Evolutionary conservation across 2,888 invertebrate species (phyloP), one percentile per base, ranked within the genome.

Genomic region (Archaeoteleia sp.): DNA sequence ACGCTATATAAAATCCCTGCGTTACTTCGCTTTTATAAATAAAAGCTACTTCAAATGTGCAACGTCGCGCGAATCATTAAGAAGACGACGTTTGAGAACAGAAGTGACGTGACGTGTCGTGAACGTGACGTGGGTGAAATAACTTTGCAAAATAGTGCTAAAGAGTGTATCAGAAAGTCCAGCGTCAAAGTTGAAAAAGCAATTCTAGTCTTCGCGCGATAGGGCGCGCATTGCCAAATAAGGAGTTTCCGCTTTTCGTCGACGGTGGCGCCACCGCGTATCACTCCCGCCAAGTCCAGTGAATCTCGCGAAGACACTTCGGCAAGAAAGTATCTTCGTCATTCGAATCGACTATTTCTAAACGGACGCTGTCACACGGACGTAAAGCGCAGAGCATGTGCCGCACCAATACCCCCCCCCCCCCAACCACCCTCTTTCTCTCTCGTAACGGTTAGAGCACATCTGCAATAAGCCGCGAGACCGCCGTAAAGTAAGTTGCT

Each of bases 191-290:
- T 1, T 14, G 15, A 29, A 17, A 45, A 25, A 17, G 15, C 10
- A 35, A n/a, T 43, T 49, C 15, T 9, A 35, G 34, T 35, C 27
- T 55, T 45, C 34, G 61, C 68, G 73, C 68, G 60, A 67, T 72
- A 76, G 83, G 81, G 80, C 78, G 87, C 86, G 87, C 89, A 89
- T 89, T 89, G 88, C 90, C 90, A 89, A 90, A 90, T 90, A 90
- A 89, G 90, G 90, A 88, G 88, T 89, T 88, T 88, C 88, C 88
- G 88, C 88, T 88, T 87, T 87, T 87, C 87, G 74, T 48, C 67
- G 54, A 49, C 51, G 42, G 57, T 72, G 68, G 74, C 79, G 80
- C 76, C 78, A 32, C 78, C 58, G 63, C 45, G 67, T 77, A 78
- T 75, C 51, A 20, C 58, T 54, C 61, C 69, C 60, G 49, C 65